Evolutionary conservation across 2,113 vertebrate genomes (phyloP), one percentile per base, ranked within the genome.

Genomic region (Epinephelus moara): DNA sequence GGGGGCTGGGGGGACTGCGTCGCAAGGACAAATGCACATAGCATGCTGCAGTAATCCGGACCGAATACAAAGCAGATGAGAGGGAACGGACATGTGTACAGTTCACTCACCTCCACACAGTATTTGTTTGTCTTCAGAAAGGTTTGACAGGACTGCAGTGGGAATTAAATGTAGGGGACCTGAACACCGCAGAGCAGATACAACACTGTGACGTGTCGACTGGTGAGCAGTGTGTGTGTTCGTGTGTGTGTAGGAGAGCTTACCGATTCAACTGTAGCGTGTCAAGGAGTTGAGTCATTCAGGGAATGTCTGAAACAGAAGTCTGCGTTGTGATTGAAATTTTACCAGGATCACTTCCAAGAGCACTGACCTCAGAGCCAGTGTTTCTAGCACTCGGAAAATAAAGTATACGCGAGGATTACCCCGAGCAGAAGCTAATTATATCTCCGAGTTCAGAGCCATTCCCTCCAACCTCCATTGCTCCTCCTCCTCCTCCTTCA

Each of bases 1-100:
- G 49, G 18, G 61, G 45, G 66, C 57, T 56, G 53, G 10, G 45
- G 67, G 72, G 78, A 70, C 74, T 82, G 86, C 81, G 64, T 90
- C 23, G 69, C 88, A 90, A 95, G 91, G 90, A 93, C 90, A 92
- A 93, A 89, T 18, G 60, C 84, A 69, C 88, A 75, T 85, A 33
- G 80, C 73, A 85, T 70, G 85, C 89, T 91, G 91, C 92, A 90
- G 93, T 88, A 88, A 88, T 91, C 79, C 62, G 80, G 81, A 79
- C 60, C 6, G 89, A 93, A 93, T 94, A 89, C 83, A 87, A 81
- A 92, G 66, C 86, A 88, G 92, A 76, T n/a, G 57, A 75, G 70
- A 66, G 85, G 50, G 67, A 72, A 81, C n/a, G 13, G 78, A 83
- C 37, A 52, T 67, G 66, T 68, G 80, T 84, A 30, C 87, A 67